Evolutionary conservation across 2,888 invertebrate genomes (phyloP), one percentile per base, ranked within the genome.

Genomic region (Drepanosiphum platanoidis): DNA sequence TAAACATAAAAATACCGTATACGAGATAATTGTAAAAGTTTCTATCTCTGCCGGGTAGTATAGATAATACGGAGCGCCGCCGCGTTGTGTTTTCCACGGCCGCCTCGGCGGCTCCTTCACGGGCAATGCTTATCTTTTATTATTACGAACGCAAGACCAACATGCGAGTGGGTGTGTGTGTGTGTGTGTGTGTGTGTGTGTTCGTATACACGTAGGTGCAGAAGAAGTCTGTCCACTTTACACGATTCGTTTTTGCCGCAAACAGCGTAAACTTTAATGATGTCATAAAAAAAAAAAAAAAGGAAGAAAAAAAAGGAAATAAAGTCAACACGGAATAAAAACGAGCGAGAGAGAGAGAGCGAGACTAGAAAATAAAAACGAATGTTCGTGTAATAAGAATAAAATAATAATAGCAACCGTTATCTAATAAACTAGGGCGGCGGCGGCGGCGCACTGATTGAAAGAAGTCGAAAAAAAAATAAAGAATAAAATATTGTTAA

Each of bases 221-320:
- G 72, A 32, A 42, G 64, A 80, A 52, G 68, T 70, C 70, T 11
- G 27, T 74, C 74, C 74, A 83, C 83, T 83, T 74, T 83, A 74
- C 46, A 72, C 74, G 72, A 74, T 74, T 83, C 74, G 34, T 75
- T 83, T 82, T 83, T 46, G 46, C 74, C 83, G 22, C 74, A 83
- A 83, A 83, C 42, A 27, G 66, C 83, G 83, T 72, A 83, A 83
- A 83, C 74, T 83, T 83, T 83, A 83, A 83, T 83, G 74, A 83
- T 74, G 74, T 83, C 74, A 74, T 83, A 83, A 83, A 83, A 72
- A 80, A 70, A 42, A 72, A 82, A 82, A 70, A 80, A 70, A 42
- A n/a, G n/a, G n/a, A n/a, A n/a, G n/a, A 72, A 64, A 64, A 5
- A 27, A n/a, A 42, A 70, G 18, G 27, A 3, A 83, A 74, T 83